A percentile compares a stretch with the other conserved stretches of the same genome.
Conservation (phyloP, 2,888 invertebrate genomes). For the Apotomis turbidana region DNA sequence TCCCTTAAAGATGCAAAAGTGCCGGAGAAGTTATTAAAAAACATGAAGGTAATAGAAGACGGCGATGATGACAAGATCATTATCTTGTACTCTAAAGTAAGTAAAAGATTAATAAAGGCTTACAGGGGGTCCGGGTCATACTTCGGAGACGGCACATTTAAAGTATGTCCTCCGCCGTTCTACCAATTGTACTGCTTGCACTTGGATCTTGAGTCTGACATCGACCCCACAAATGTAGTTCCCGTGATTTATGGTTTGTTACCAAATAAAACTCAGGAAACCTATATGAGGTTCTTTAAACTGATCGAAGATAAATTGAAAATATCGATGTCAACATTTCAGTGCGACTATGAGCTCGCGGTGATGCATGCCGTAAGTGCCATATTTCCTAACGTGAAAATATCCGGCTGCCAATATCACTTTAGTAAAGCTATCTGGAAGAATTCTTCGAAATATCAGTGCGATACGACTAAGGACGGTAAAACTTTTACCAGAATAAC, state of each 20-base stretch:
- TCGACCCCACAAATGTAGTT: constrained; percentile 35
- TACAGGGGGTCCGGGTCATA: constrained; percentile 4
- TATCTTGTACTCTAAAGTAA: constrained; percentile 9
- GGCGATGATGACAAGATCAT: constrained; percentile 17
- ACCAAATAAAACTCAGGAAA: constrained; percentile 37
- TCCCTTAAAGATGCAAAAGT: constrained; percentile 14
- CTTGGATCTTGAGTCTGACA: constrained; percentile 28
- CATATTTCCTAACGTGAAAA: neutral
- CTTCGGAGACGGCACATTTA: neutral
- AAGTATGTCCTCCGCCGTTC: constrained; percentile 1
- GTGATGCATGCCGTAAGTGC: neutral
- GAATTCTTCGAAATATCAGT: neutral
- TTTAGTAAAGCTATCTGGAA: constrained; percentile 2
- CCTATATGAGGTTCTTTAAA: constrained; percentile 22
- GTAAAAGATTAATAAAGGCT: constrained; percentile 11
- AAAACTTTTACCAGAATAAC: neutral
- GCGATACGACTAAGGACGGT: neutral
- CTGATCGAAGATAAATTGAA: constrained; percentile 17
- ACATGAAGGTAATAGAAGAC: constrained; percentile 8
- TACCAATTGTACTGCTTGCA: constrained; percentile 29
- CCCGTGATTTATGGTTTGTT: constrained; percentile 36
- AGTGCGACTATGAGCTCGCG: constrained; percentile 1
- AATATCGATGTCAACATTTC: neutral
- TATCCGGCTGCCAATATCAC: neutral
- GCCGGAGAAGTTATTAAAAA: constrained; percentile 9